Evolutionary conservation across 2,888 invertebrate genomes (phyloP).

Genomic region (Drosophila tripunctata): DNA sequence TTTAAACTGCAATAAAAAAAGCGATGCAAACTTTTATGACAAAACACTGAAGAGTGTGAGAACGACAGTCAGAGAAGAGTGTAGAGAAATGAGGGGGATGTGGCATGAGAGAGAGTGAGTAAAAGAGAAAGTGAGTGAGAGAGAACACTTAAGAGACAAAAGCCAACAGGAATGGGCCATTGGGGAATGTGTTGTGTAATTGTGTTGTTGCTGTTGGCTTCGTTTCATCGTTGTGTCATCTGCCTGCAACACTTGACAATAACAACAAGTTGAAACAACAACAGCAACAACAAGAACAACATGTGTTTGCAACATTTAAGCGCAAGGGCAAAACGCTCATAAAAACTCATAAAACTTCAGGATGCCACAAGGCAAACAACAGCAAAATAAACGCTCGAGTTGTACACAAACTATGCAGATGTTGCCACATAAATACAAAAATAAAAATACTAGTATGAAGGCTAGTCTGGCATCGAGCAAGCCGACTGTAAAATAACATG

Average conservation of each 20-base stretch:
- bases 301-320: constrained; percentile 51
- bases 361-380: constrained; percentile 41
- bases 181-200: constrained; percentile 63
- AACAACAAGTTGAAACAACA: constrained; percentile 9
- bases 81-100: too few species aligned
- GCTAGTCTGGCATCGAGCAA: too few species aligned
- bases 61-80: too few species aligned
- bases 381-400: constrained; percentile 42
- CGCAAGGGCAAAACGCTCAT: constrained; percentile 44
- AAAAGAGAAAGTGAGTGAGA: constrained; percentile 6
- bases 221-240: constrained; percentile 19
- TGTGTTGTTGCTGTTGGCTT: constrained; percentile 30
- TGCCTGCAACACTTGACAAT: constrained; percentile 47
- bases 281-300: neutral
- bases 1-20: constrained; percentile 74
- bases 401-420: constrained; percentile 62
- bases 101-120: constrained; percentile 2
- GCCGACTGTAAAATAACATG: too few species aligned
- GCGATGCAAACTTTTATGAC: constrained; percentile 47
- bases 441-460: too few species aligned
- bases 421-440: too few species aligned
- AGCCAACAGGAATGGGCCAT: constrained; percentile 47
- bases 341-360: constrained; percentile 64
- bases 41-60: neutral
- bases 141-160: constrained; percentile 48